Evolutionary conservation across 2,797 vertebrate genomes (phyloP).

Genomic region (Chromis chromis): DNA sequence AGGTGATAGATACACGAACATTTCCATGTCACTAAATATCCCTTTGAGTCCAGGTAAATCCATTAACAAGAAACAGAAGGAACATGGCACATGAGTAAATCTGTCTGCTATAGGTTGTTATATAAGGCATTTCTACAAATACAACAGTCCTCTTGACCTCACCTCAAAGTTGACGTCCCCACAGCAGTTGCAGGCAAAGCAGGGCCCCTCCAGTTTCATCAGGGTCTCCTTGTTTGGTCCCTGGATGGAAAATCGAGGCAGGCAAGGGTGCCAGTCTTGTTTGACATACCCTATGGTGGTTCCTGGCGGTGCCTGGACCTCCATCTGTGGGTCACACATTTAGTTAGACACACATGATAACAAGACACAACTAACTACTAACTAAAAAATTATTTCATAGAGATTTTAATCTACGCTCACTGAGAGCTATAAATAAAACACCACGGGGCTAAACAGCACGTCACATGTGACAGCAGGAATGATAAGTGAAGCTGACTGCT

Average conservation of each 20-base stretch:
- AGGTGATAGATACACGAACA: too few relatives aligned
- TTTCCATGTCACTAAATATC: too few relatives aligned
- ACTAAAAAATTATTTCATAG: not conserved
- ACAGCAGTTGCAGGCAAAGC: constrained; percentile 91
- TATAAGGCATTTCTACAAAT: too few relatives aligned
- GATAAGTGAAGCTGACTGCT: constrained; percentile 36
- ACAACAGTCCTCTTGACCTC: not conserved
- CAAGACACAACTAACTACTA: not conserved
- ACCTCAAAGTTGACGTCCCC: constrained; percentile 93
- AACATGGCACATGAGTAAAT: too few relatives aligned
- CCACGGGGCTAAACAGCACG: constrained; percentile 1
- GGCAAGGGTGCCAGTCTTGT: constrained; percentile 91
- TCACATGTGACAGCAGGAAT: constrained; percentile 22
- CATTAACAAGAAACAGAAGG: too few relatives aligned
- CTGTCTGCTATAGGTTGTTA: too few relatives aligned
- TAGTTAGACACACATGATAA: not conserved
- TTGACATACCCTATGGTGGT: constrained; percentile 89
- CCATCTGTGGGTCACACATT: constrained; percentile 81
- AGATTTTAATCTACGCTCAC: not conserved
- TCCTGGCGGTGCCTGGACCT: constrained; percentile 91
- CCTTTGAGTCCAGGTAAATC: too few relatives aligned
- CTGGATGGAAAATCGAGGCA: constrained; percentile 90
- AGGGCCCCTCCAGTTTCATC: constrained; percentile 89
- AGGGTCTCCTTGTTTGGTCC: constrained; percentile 86
- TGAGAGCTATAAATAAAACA: constrained; percentile 49